Evolutionary conservation across 2,113 vertebrate genomes (phyloP).

Genomic region (Brachyhypopomus occidentalis): DNA sequence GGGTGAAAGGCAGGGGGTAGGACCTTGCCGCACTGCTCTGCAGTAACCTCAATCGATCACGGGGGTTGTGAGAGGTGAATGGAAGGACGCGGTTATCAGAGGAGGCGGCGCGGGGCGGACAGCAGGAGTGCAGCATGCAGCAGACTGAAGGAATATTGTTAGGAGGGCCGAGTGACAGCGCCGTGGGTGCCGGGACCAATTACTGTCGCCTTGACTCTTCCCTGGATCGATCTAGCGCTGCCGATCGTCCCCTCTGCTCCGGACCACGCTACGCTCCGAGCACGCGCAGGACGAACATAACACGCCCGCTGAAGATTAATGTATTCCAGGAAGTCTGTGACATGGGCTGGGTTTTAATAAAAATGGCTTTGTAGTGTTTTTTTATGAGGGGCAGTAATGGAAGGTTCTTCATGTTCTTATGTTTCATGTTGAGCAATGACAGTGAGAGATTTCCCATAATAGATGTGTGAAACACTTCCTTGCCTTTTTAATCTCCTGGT

Average conservation of each 20-base stretch:
- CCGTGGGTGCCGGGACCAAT: constrained; percentile 35
- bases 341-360: background rate
- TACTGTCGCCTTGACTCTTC: constrained; percentile 14
- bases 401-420: background rate
- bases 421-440: constrained; percentile 13
- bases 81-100: constrained; percentile 40
- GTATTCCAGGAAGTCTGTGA: background rate
- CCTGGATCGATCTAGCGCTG: constrained; percentile 30
- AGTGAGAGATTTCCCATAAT: background rate
- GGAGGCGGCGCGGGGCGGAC: background rate
- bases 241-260: background rate
- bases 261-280: background rate
- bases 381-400: background rate
- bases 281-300: background rate
- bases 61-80: background rate
- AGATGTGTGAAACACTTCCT: constrained; percentile 29
- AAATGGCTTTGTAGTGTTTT: background rate
- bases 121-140: constrained; percentile 2
- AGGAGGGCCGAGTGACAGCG: background rate
- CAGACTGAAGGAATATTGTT: background rate
- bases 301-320: background rate
- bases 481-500: constrained; percentile 29
- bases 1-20: constrained; percentile 21
- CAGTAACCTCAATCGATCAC: constrained; percentile 47
- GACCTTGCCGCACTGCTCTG: constrained; percentile 3